phyloP scores from a whole-genome alignment of 2,797 vertebrate genomes.

The Enteromius viviparus region DNA sequence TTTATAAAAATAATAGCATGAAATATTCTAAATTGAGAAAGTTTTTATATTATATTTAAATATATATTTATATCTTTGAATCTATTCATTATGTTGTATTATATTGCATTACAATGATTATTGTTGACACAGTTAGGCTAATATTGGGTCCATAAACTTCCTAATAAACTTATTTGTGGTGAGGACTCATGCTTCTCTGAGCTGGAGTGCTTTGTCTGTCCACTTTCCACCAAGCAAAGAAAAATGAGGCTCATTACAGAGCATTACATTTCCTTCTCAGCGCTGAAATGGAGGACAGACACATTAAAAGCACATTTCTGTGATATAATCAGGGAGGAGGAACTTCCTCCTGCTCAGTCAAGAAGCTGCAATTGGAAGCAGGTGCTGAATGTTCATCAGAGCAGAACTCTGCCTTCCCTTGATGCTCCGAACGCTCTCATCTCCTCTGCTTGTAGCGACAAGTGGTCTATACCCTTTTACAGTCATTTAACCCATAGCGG shows the following conservation, averaged over 20 bases:
- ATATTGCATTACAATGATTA: not conserved
- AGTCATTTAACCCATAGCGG: not conserved
- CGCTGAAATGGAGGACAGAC: conserved; percentile 27
- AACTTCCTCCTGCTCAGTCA: conserved; percentile 38
- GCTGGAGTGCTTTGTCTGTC: not conserved
- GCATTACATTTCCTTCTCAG: conserved; percentile 33
- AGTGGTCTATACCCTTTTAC: not conserved
- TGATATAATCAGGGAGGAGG: conserved; percentile 48
- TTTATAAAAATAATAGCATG: too few species aligned
- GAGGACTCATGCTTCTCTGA: not conserved
- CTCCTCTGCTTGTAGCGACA: not conserved
- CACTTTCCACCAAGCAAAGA: conserved; percentile 57
- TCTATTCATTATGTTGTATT: not conserved
- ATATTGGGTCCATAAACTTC: not conserved
- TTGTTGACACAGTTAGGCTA: not conserved
- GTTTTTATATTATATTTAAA: too few species aligned
- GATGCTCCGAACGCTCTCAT: not conserved
- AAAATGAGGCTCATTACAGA: conserved; percentile 62
- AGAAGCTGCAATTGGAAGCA: conserved; percentile 55
- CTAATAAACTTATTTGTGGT: not conserved
- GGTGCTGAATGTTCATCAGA: conserved; percentile 49
- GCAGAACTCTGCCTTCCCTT: not conserved
- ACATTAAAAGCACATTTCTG: conserved; percentile 50
- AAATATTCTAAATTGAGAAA: too few species aligned
- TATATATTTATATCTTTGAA: too few species aligned